phyloP scores from a whole-genome alignment of 2,888 invertebrate species.

The Drymonia ruficornis region DNA sequence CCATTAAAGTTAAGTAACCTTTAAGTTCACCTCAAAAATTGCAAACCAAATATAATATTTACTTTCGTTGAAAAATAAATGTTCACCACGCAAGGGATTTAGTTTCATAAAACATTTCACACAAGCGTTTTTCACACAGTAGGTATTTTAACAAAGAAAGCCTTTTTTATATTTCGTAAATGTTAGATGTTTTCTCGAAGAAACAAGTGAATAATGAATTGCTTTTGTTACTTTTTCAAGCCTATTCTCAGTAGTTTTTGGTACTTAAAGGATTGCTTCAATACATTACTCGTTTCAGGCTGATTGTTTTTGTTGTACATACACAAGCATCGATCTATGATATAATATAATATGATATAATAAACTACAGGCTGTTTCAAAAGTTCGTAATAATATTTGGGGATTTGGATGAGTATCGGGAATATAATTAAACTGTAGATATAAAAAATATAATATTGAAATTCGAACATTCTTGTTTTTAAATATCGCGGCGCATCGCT shows the following conservation, averaged over 20 bases:
- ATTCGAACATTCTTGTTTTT: no score
- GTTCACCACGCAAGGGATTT: slow-evolving; percentile 10
- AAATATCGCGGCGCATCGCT: no score
- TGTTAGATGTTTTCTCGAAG: slow-evolving; percentile 26
- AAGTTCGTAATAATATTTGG: no score
- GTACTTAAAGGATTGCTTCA: slow-evolving; percentile 14
- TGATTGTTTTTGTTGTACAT: background rate
- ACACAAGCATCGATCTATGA: no score
- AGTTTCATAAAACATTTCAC: slow-evolving; percentile 24
- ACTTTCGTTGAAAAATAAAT: background rate
- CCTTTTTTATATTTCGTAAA: slow-evolving; percentile 36
- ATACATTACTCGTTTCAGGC: background rate
- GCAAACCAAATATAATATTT: no score
- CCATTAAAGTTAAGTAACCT: no score
- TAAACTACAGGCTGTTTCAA: no score
- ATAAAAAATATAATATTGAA: no score
- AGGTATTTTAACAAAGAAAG: slow-evolving; percentile 19
- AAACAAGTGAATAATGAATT: slow-evolving; percentile 30
- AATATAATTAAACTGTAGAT: no score
- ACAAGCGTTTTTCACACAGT: slow-evolving; percentile 19
- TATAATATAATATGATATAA: no score
- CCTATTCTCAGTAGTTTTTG: slow-evolving; percentile 20
- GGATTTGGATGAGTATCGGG: no score
- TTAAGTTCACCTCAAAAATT: no score
- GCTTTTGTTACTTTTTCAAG: slow-evolving; percentile 20